Conservation (phyloP, 2,113 vertebrate genomes). For the Malurus melanocephalus region DNA sequence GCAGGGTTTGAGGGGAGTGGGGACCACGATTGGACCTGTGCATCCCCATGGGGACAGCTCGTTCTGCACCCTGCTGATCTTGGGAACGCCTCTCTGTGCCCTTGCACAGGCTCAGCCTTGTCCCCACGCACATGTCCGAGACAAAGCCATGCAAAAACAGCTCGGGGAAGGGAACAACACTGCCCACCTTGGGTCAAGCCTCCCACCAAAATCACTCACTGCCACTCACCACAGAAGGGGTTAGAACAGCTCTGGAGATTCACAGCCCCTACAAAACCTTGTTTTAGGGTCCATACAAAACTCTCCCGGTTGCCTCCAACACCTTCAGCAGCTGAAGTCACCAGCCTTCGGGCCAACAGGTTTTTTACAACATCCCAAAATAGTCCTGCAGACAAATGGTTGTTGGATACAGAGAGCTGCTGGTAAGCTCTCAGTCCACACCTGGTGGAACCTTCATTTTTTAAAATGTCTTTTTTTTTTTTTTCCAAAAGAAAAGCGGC, state of each 20-base stretch:
- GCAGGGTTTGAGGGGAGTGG: not conserved
- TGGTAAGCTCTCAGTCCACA: not conserved
- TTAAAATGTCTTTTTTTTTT: not conserved
- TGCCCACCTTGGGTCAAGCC: not conserved
- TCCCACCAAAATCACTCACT: not conserved
- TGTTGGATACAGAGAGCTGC: not conserved
- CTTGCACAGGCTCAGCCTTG: not conserved
- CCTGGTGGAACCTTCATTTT: not conserved
- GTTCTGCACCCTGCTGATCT: not conserved
- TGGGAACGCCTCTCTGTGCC: not conserved
- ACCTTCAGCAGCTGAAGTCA: accelerated
- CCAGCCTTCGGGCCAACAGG: not conserved
- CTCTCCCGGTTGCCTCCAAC: not conserved
- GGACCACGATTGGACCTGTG: too few species aligned
- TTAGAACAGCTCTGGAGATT: not conserved
- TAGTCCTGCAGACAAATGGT: accelerated
- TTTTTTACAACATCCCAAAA: not conserved
- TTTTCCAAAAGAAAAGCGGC: accelerated
- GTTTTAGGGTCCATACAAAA: too few species aligned
- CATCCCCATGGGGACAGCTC: not conserved
- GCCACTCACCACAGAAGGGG: not conserved
- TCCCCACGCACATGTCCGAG: accelerated
- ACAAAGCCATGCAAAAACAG: accelerated
- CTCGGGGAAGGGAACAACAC: not conserved
- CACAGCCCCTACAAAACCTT: not conserved